phyloP scores from a whole-genome alignment of 1,140 invertebrate genomes.

The Chionoecetes opilio region DNA sequence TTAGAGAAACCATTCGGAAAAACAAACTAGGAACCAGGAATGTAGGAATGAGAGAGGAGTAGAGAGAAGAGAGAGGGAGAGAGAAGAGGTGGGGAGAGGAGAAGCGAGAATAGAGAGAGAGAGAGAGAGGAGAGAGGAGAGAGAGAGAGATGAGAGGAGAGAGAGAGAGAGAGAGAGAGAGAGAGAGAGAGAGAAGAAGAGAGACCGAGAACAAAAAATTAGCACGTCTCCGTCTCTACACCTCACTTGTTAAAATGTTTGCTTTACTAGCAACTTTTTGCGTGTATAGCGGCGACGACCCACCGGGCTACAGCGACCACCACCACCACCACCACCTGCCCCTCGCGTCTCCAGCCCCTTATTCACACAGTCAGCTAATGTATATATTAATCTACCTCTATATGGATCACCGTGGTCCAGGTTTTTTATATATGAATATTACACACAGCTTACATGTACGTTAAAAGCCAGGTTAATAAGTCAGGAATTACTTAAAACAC shows the following conservation, averaged over 20 bases:
- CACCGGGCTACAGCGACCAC: slow-evolving; percentile 33
- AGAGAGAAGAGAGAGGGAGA: slow-evolving; percentile 45
- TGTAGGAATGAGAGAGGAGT: neutral
- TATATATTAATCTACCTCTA: slow-evolving; percentile 50
- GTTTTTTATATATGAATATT: neutral
- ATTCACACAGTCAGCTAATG: slow-evolving; percentile 37
- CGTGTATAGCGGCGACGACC: neutral
- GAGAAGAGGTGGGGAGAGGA: too few relatives aligned
- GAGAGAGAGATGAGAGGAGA: too few relatives aligned
- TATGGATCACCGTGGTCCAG: neutral
- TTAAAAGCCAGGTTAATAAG: too few relatives aligned
- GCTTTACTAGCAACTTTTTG: slow-evolving; percentile 52
- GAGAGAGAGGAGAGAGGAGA: too few relatives aligned
- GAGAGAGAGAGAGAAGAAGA: slow-evolving; percentile 39
- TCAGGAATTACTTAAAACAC: neutral
- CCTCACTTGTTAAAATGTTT: slow-evolving; percentile 47
- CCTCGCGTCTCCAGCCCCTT: neutral
- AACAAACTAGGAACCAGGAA: too few relatives aligned
- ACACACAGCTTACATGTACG: too few relatives aligned
- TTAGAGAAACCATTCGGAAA: too few relatives aligned
- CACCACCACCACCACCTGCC: neutral
- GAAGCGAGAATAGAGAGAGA: too few relatives aligned
- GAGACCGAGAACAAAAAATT: neutral
- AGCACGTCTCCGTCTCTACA: neutral
- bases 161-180: neutral